Base-by-base conservation (phyloP, 2,888 invertebrate species). In the Protophormia terraenovae region DNA sequence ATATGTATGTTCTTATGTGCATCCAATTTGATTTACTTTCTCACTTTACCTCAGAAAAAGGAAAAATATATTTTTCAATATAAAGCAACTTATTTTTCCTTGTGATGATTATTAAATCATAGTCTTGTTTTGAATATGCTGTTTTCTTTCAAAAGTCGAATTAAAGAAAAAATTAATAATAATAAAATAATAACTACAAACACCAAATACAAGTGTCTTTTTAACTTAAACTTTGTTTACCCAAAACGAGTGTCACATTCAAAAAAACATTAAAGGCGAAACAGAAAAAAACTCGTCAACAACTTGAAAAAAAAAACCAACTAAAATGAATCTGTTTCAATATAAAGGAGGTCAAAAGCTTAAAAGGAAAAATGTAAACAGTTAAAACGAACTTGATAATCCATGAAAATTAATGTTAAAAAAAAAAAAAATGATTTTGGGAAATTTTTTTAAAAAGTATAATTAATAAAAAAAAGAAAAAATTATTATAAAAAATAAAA, bases 201-300 rank as follows among this genome's bases (percentile, higher is more conserved):
- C 50, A 38, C 53, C 29, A 58, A 19, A 73, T 27, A 55, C 10
- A 76, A 19, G 47, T 50, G 16, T n/a, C 5, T 32, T 80, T 73
- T 80, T 47, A 81, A 67, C 35, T 73, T 58, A 67, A 73, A 60
- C 14, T 38, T 81, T 73, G 67, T 81, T 81, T 58, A 38, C 7
- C 35, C 35, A 66, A 66, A 35, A 45, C 24, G 24, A 72, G 58
- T 67, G 32, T 77, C 58, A 73, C 35, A 72, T 35, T 24, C 45
- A 27, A 60, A 78, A 58, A 24, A 22, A 66, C 41, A 29, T 79
- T 45, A 55, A 72, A 35, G 19, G 35, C 7, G 35, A 24, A 24
- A 38, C 16, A 62, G 6, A 35, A 50, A 41, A 47, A 41, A 19
- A 19, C 16, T 27, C 12, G 5, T 38, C 50, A 64, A 53, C 38